Base-by-base conservation (phyloP, 1,140 invertebrate species). In the Homarus americanus region DNA sequence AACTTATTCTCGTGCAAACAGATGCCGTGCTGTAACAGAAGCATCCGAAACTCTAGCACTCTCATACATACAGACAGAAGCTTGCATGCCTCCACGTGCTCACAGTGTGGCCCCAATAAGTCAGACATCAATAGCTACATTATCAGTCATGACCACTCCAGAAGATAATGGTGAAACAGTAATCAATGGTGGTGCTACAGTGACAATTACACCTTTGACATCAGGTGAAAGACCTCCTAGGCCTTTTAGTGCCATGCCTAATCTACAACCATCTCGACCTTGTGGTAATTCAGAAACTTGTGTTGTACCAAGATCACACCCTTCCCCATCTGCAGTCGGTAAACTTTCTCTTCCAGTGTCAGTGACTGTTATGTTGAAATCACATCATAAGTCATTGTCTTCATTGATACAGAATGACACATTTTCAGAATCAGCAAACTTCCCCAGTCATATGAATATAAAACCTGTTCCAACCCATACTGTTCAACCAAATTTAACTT, bases 161-260 rank as follows among this genome's bases (percentile, higher is more conserved):
- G n/a, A 79, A 79, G 24, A 79, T 79, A 32, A 15, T 79, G 10
- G 40, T 44, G 76, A 87, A 66, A 87, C 86, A 20, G 86, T 87
- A 17, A 44, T 87, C 63, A 63, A 87, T 66, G 53, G 44, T 34
- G 86, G 86, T 5, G 38, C 86, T 15, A 79, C 53, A 63, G 78
- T 87, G n/a, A 87, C 86, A 63, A 87, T 87, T 41, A 87, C 76
- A 38, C 86, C 86, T 34, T 83, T 76, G n/a, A 40, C 75, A 24
- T 9, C 84, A 49, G 34, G 9, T n/a, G 73, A 78, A 15, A 76
- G 73, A 53, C 73, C 49, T 36, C 44, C 15, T n/a, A 88, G 63
- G 28, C 78, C 76, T 32, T 83, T 24, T 44, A 90, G 80, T 84
- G 80, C 88, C 38, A 66, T 90, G 75, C 86, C 86, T 7, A 80